Evolutionary conservation across 2,888 invertebrate species (phyloP), one percentile per base, ranked within the genome.

Genomic region (Dorcus parallelipipedus): DNA sequence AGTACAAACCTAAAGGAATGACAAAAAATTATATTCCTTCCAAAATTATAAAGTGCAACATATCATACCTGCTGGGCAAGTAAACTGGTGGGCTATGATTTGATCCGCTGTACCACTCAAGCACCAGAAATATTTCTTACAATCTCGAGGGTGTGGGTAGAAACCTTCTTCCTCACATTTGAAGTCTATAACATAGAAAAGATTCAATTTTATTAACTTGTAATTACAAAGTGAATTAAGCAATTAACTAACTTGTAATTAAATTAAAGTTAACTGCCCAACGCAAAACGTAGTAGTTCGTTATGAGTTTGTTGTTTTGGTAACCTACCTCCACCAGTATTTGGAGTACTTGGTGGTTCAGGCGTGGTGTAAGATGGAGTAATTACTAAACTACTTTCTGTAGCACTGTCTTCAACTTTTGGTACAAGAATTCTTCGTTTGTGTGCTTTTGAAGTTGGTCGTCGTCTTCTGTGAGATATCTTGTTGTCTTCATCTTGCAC

Each of bases 91-190:
- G 0, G 93, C 94, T 3, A 95, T 91, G 50, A 95, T 89, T 14
- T 93, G 82, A 71, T 93, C 91, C 0, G 94, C 91, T 0, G 94
- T 90, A 3, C 93, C 93, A 69, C 89, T 91, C 64, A 95, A 80
- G 73, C 95, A 95, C 95, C 95, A 95, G 80, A 92, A 95, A 74
- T 95, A 95, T 75, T 95, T 95, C 76, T 94, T 93, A 78, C 95
- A 95, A 77, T 95, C 95, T 42, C 91, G 85, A 0, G 95, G 95
- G 79, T 95, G 94, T 10, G 89, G 88, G 80, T 88, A 95, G 81
- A 95, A 95, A 2, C 95, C 95, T 81, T 95, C 95, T 64, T 95
- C 95, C 69, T 87, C 89, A 75, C 95, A 95, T 74, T 92, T 92
- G 78, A 95, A 95, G 73, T 91, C 93, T 89, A 78, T 1, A 33